Evolutionary conservation across 2,797 vertebrate genomes (phyloP), one percentile per base, ranked within the genome.

Genomic region (Notolepis coatsorum): DNA sequence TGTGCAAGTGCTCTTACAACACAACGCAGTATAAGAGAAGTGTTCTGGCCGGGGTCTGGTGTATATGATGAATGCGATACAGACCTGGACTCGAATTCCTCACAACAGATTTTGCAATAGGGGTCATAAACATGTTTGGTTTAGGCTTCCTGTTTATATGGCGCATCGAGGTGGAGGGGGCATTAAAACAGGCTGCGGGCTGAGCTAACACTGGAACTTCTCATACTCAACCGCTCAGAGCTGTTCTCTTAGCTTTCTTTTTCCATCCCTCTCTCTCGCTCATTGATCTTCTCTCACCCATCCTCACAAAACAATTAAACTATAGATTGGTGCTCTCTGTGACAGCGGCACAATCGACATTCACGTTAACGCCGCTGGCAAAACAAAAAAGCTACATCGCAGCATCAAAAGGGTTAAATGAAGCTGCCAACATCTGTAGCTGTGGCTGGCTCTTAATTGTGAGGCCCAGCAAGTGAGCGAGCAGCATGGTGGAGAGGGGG

Each of bases 401-500:
- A 75, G 76, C 72, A 82, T 66, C 63, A 77, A 75, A 88, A 20
- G 79, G 81, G 87, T 91, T 90, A 89, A 89, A 91, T 79, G 85
- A 90, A 92, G 91, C 90, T 92, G 89, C 89, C 91, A 92, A 95
- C 94, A 96, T 97, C 95, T 96, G 94, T 93, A 95, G 92, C 92
- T 92, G 93, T 91, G 93, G 93, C 88, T 91, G 91, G 90, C 90
- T 94, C 93, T 94, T 95, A 95, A 96, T 94, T 90, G 91, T 82
- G 87, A 95, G 93, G 94, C 90, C 92, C 91, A 94, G 94, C 87
- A 85, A 94, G 94, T 91, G 91, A 93, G 91, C 41, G 75, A 93
- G 93, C 93, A 89, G 93, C 92, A 91, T 92, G 94, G 92, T 54
- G 79, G 68, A 73, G 71, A 71, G 79, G 74, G 93, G 91, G 90